Base-by-base conservation (phyloP, 2,797 vertebrate species). In the Synaphobranchus kaupii region DNA sequence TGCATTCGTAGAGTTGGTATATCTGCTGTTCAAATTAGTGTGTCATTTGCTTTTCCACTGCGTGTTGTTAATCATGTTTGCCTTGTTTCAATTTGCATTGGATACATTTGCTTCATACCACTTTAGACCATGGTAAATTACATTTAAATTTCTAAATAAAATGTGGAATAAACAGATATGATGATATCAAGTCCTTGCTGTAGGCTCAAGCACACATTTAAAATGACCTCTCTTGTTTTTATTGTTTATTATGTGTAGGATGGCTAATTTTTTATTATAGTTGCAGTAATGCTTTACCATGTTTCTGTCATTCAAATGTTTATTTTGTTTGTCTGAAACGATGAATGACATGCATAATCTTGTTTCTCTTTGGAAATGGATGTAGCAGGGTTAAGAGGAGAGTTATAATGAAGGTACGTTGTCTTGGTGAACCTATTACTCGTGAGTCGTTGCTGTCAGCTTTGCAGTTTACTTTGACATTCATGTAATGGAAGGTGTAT, bases 351-450 rank as follows among this genome's bases (percentile, higher is more conserved):
- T 34, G 20, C 39, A 44, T 76, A 13, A 39, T 6, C 39, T 76
- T n/a, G 13, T 71, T 89, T 90, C 85, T 78, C 84, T 91, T 56
- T 66, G 83, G 83, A 89, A 86, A 87, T 85, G 84, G 15, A 25
- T 88, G 88, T 87, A 91, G 66, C 22, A 4, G 31, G 39, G 47
- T 73, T 83, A 10, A 85, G 66, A 66, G 63, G 56, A 85, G 78
- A 80, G 68, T 73, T 73, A 2, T 15, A 44, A 80, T 86, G 84
- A 7, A 84, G 87, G 60, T 34, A 76, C 28, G 39, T 83, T 86
- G 71, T 89, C 63, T 86, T 90, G 84, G 87, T 91, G 88, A 92
- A 92, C 89, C 84, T 86, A 63, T 91, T 91, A 91, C 87, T 85
- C 48, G 48, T 52, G 10, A 7, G 1, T 7, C 90, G 87, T 85